These are phyloP conservation scores for Liposcelis brunnea DNA, from an alignment of 2,888 invertebrate species.

Conservation along the genomic window DNA sequence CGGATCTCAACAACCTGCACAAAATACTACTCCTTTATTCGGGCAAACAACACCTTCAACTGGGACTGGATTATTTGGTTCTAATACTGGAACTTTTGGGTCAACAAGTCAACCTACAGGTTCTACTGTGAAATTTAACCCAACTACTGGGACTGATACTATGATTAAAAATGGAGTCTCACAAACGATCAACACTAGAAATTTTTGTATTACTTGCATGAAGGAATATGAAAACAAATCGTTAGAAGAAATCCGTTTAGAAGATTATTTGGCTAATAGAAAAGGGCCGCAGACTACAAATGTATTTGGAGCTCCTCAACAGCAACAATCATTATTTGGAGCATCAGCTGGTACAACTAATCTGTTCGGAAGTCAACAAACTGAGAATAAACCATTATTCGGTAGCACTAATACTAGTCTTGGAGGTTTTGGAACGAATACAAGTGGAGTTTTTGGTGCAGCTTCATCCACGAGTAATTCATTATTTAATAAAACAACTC, in stretches of 20 bases:
- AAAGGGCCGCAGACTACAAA: slow-evolving; percentile 34
- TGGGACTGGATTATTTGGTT: slow-evolving; percentile 28
- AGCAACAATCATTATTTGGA: slow-evolving; percentile 19
- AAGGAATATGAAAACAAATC: slow-evolving; percentile 93
- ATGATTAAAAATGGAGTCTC: slow-evolving; percentile 75
- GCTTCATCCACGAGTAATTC: slow-evolving; percentile 28
- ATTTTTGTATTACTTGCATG: slow-evolving; percentile 97
- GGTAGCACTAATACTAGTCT: slow-evolving; percentile 27
- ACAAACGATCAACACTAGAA: slow-evolving; percentile 76
- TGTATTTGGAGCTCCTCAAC: slow-evolving; percentile 31
- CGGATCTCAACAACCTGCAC: slow-evolving; percentile 29
- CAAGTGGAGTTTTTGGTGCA: slow-evolving; percentile 48
- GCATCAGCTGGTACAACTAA: slow-evolving; percentile 20
- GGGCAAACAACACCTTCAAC: slow-evolving; percentile 33
- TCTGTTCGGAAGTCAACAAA: slow-evolving; percentile 34
- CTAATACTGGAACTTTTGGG: slow-evolving; percentile 19
- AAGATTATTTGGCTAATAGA: slow-evolving; percentile 81
- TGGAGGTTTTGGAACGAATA: slow-evolving; percentile 35
- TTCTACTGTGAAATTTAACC: slow-evolving; percentile 70
- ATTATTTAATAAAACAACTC: slow-evolving; percentile 11
- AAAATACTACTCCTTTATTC: slow-evolving; percentile 27
- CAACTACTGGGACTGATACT: slow-evolving; percentile 76
- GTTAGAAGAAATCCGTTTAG: slow-evolving; percentile 81
- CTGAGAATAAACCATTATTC: slow-evolving; percentile 39
- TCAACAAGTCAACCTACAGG: slow-evolving; percentile 32